phyloP scores from a whole-genome alignment of 1,140 invertebrate genomes.

The Hyposmocoma kahamanoa region DNA sequence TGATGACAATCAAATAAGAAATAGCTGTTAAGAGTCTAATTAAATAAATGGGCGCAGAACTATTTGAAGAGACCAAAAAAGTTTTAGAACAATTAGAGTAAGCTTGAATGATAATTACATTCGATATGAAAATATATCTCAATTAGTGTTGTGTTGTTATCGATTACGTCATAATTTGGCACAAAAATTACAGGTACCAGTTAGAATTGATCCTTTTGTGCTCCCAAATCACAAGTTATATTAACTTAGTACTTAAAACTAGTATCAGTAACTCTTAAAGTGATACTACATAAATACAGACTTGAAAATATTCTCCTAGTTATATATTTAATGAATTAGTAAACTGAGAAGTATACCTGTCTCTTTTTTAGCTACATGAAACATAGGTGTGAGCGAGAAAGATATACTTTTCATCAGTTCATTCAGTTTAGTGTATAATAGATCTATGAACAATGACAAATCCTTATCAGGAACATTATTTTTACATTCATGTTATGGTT shows the following conservation, averaged over 20 bases:
- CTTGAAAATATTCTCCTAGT: constrained; percentile 12
- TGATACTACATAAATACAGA: constrained; percentile 19
- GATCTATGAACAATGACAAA: constrained; percentile 34
- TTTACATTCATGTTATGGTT: constrained; percentile 14
- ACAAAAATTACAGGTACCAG: constrained; percentile 19
- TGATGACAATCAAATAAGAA: too few relatives aligned
- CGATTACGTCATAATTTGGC: constrained; percentile 19
- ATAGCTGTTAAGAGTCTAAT: too few relatives aligned
- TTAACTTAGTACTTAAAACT: constrained; percentile 10
- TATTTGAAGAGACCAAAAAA: too few relatives aligned
- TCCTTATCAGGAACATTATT: constrained; percentile 53
- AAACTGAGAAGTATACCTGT: too few relatives aligned
- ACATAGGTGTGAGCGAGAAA: background rate
- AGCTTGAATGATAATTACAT: too few relatives aligned
- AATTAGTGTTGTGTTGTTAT: background rate
- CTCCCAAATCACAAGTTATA: constrained; percentile 31
- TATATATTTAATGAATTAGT: too few relatives aligned
- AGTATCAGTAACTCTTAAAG: constrained; percentile 12
- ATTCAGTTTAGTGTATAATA: constrained; percentile 1
- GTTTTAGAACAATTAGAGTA: too few relatives aligned
- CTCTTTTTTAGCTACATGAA: too few relatives aligned
- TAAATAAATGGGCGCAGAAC: too few relatives aligned
- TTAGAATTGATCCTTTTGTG: constrained; percentile 34
- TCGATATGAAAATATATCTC: background rate
- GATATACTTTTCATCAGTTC: background rate